Evolutionary conservation across 2,113 vertebrate species (phyloP).

Genomic region (Notarius lentiginosus): DNA sequence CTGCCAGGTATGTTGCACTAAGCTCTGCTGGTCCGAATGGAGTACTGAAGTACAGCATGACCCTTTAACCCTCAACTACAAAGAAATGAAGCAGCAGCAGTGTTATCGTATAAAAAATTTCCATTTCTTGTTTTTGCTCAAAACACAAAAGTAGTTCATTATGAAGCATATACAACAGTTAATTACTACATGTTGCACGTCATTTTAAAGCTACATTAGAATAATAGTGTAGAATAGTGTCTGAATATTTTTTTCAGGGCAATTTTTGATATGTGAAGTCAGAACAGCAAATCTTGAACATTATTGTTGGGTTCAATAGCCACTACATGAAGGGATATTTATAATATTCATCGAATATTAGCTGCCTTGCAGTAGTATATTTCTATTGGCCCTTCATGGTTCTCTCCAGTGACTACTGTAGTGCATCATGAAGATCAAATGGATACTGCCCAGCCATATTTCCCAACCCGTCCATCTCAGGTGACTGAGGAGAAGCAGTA

Average conservation of each 20-base stretch:
- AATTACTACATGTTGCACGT: background rate
- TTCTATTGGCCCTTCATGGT: background rate
- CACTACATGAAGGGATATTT: constrained; percentile 14
- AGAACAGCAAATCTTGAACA: background rate
- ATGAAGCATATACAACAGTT: constrained; percentile 1
- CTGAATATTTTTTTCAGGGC: constrained; percentile 13
- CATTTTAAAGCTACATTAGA: constrained; percentile 11
- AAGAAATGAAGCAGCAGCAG: constrained; percentile 40
- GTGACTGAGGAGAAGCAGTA: constrained; percentile 15
- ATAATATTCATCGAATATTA: constrained; percentile 20
- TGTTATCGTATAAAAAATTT: constrained; percentile 23
- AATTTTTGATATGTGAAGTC: constrained; percentile 22
- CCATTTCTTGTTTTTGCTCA: background rate
- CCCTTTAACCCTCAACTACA: constrained; percentile 72
- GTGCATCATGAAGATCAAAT: background rate
- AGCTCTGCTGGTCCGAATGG: constrained; percentile 52
- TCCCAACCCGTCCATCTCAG: background rate
- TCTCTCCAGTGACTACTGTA: constrained; percentile 5
- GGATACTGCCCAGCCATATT: constrained; percentile 12
- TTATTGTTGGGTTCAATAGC: background rate
- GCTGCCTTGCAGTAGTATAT: background rate
- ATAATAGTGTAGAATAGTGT: constrained; percentile 1
- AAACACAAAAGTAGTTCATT: background rate
- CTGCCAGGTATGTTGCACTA: constrained; percentile 73
- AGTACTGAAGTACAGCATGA: constrained; percentile 60